These are phyloP conservation scores for Sycophila texana DNA, from an alignment of 2,888 invertebrate species.

Conservation along the genomic window DNA sequence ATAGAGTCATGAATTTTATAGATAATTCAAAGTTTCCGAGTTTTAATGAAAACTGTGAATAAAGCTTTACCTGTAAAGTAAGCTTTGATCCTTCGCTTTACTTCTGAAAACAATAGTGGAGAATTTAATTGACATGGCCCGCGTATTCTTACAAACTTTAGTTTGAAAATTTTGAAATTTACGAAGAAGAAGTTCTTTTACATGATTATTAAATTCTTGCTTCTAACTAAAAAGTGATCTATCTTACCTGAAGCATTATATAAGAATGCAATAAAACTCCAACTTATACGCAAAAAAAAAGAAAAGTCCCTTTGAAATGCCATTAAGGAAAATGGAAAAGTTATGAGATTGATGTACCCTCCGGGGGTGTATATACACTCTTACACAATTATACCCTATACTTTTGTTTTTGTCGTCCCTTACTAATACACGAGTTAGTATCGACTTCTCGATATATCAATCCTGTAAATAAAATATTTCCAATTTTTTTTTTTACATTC, in stretches of 20 bases:
- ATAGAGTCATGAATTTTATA: too few relatives aligned
- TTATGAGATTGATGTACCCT: conserved; percentile 31
- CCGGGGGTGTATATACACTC: background rate
- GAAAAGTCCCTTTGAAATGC: conserved; percentile 29
- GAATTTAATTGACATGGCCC: background rate
- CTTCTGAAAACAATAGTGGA: too few relatives aligned
- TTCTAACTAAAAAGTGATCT: conserved; percentile 16
- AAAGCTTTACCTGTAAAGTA: too few relatives aligned
- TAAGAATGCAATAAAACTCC: conserved; percentile 27
- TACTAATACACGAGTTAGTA: too few relatives aligned
- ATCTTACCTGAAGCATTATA: conserved; percentile 18
- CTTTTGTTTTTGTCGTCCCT: too few relatives aligned
- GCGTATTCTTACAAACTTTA: background rate
- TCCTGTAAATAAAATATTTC: too few relatives aligned
- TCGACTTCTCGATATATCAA: too few relatives aligned
- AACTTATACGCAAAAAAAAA: conserved; percentile 11
- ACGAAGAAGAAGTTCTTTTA: background rate
- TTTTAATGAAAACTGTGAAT: too few relatives aligned
- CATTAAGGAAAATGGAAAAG: conserved; percentile 20
- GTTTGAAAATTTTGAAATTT: background rate
- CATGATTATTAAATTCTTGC: conserved; percentile 14
- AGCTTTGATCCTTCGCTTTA: too few relatives aligned
- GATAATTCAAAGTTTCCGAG: too few relatives aligned
- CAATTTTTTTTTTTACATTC: too few relatives aligned
- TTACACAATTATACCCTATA: background rate